Evolutionary conservation across 2,113 vertebrate genomes (phyloP), one percentile per base, ranked within the genome.

Genomic region (Lates calcarifer): DNA sequence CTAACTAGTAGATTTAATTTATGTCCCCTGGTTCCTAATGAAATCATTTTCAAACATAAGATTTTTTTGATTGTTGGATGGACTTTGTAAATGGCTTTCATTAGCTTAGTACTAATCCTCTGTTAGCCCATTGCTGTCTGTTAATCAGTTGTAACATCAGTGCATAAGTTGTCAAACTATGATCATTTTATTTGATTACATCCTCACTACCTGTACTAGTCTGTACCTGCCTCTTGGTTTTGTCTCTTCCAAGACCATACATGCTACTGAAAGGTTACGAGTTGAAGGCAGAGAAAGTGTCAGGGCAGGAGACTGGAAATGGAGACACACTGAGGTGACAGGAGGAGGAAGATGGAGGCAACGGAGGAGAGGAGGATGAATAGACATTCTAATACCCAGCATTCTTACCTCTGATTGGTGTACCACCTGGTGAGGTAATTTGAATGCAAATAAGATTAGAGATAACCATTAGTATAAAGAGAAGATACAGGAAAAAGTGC

Each of bases 341-440:
- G 85, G 93, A 88, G 87, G 62, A 35, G 79, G 83, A 90, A 83
- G 81, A 73, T 29, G 37, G 43, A 74, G 77, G 53, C 0, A 33
- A 82, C 58, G 79, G 24, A 85, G 77, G 76, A 78, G 58, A 81
- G 87, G 88, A 86, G 82, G 93, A 94, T 93, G 93, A 94, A 58
- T 85, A 91, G 94, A 95, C 85, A 18, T 95, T 94, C 95, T 94
- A 95, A 92, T 94, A 95, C 93, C 95, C 93, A 95, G 96, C 97
- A 97, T 97, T 98, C 98, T 99, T 99, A 99, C 98, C 98, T 99
- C 98, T 96, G 96, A 99, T 98, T 95, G 98, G 97, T 96, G 98
- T 99, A 98, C 98, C 98, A 98, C 98, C 98, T 99, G 97, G 97
- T 94, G 96, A 98, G 97, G 97, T 99, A 97, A 98, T 97, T 94